Conservation (phyloP, 2,113 vertebrate species). For the Psilopogon haemacephalus region DNA sequence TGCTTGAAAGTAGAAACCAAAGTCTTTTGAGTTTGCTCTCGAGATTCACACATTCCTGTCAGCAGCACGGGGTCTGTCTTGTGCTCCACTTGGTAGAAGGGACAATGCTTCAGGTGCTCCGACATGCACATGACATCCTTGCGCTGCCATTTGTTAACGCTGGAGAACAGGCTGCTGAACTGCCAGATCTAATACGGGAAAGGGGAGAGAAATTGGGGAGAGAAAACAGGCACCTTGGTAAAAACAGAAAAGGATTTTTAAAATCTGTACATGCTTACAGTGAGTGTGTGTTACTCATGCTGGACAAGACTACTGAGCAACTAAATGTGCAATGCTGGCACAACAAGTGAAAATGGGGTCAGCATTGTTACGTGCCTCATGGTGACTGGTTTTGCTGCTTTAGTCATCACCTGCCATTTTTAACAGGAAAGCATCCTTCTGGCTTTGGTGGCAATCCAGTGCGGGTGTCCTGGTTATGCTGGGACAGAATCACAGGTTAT, state of each 20-base stretch:
- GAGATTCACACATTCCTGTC: conserved; percentile 76
- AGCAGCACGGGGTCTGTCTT: conserved; percentile 82
- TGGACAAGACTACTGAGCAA: neutral
- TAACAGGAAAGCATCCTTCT: neutral
- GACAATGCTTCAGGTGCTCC: conserved; percentile 86
- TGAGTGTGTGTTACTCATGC: neutral
- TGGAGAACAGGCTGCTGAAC: conserved; percentile 90
- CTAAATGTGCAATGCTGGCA: neutral
- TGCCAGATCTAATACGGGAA: conserved; percentile 79
- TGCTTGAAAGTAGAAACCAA: conserved; percentile 78
- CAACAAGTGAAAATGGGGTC: neutral
- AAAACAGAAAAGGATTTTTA: neutral
- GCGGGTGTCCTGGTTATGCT: no score
- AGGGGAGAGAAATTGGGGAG: neutral
- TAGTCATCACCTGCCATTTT: neutral
- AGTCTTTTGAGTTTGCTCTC: conserved; percentile 47
- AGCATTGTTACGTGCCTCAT: fast-evolving
- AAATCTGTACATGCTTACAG: fast-evolving
- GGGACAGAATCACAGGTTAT: no score
- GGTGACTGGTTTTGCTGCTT: neutral
- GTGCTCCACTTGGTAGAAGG: conserved; percentile 82
- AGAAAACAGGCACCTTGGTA: neutral
- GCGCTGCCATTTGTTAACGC: conserved; percentile 84
- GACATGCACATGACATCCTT: conserved; percentile 79
- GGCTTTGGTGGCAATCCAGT: neutral